Conservation (phyloP, 2,888 invertebrate species). For the Bellardia pandia region DNA sequence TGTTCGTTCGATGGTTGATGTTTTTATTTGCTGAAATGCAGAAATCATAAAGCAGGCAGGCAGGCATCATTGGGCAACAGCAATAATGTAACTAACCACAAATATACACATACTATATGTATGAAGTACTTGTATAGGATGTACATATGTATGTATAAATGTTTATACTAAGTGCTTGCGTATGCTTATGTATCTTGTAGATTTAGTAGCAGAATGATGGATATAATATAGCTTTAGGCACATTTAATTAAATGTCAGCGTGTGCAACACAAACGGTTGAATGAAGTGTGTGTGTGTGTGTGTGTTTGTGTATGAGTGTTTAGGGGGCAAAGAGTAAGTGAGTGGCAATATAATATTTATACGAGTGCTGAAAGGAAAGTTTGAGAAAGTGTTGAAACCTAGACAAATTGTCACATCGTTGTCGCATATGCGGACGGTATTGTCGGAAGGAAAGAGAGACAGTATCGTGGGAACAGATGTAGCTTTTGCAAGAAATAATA, state of each 20-base stretch:
- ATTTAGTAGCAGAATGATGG: conserved; percentile 63
- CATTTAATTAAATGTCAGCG: conserved; percentile 77
- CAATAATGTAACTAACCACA: conserved; percentile 49
- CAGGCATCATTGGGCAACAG: conserved; percentile 14
- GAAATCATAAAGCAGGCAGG: conserved; percentile 20
- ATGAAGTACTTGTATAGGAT: background rate
- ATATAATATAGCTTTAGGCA: conserved; percentile 70
- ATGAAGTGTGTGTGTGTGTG: conserved; percentile 37
- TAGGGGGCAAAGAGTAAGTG: conserved; percentile 17
- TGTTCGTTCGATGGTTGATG: conserved; percentile 33
- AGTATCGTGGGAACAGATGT: no score
- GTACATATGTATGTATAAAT: background rate
- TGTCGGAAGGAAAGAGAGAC: no score
- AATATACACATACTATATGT: conserved; percentile 25
- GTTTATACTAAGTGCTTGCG: background rate
- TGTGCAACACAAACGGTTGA: conserved; percentile 62
- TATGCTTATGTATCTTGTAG: conserved; percentile 34
- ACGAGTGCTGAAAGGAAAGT: background rate
- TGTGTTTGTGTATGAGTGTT: conserved; percentile 15
- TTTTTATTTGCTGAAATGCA: conserved; percentile 65
- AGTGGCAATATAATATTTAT: conserved; percentile 10
- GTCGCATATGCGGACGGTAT: no score
- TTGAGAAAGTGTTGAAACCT: background rate
- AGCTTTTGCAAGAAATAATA: no score
- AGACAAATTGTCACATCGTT: no score